A percentile compares a stretch with the other conserved stretches of the same genome.
Conservation (phyloP, 2,797 vertebrate species). For the Vespertilio murinus region DNA sequence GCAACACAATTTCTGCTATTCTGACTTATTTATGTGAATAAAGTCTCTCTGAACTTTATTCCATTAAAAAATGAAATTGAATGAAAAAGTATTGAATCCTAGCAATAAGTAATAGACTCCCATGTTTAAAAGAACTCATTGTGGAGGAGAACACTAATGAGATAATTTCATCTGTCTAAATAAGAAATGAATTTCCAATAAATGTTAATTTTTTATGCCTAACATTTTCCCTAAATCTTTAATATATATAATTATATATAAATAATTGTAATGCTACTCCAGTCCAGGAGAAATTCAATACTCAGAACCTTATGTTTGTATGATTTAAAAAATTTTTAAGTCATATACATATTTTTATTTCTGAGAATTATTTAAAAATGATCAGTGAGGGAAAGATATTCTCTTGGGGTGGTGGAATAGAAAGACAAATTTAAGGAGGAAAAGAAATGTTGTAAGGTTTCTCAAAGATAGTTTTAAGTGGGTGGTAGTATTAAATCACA, state of each 20-base stretch:
- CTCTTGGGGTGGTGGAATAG: not conserved
- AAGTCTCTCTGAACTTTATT: not conserved
- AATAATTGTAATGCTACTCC: slow-evolving; percentile 2
- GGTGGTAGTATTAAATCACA: not conserved
- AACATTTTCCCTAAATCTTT: not conserved
- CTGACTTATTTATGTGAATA: not conserved
- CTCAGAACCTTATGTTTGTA: not conserved
- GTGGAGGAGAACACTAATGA: not conserved
- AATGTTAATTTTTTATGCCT: slow-evolving; percentile 8
- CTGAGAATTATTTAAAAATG: slow-evolving; percentile 19
- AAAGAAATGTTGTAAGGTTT: not conserved
- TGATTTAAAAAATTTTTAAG: not conserved
- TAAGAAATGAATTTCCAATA: not conserved
- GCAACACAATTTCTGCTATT: not conserved
- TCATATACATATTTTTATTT: not conserved
- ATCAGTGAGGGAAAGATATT: not conserved
- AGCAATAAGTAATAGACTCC: not conserved
- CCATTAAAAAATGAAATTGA: not conserved
- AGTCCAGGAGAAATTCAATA: slow-evolving; percentile 13
- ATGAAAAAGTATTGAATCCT: not conserved
- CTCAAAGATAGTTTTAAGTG: not conserved
- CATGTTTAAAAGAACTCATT: not conserved
- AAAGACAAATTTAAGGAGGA: not conserved
- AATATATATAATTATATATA: not conserved
- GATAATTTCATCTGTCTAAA: not conserved